Evolutionary conservation across 2,113 vertebrate species (phyloP).

Genomic region (Alligator sinensis): DNA sequence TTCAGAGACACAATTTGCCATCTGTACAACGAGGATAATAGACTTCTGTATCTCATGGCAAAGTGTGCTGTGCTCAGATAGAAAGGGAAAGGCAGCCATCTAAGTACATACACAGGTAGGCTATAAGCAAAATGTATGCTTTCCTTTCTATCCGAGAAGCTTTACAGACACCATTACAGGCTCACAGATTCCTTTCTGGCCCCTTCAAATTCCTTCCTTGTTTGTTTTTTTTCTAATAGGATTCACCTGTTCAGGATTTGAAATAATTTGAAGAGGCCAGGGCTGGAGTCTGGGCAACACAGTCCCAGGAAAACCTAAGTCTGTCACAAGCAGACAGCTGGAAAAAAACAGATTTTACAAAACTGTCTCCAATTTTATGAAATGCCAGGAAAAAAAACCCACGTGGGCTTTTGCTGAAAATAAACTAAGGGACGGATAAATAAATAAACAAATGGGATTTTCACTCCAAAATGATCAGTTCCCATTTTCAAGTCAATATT

Average conservation of each 20-base stretch:
- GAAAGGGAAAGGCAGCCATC: neutral
- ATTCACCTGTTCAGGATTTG: neutral
- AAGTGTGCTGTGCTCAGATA: neutral
- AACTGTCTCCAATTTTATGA: neutral
- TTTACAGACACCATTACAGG: neutral
- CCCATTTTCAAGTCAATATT: neutral
- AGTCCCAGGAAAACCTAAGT: neutral
- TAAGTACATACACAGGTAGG: neutral
- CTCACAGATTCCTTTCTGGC: neutral
- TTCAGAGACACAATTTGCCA: neutral
- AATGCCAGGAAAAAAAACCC: neutral
- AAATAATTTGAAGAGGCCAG: neutral
- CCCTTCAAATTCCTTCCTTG: neutral
- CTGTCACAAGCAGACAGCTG: neutral
- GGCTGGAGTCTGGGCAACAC: neutral
- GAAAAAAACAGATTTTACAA: neutral
- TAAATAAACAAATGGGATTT: neutral
- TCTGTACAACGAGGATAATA: neutral
- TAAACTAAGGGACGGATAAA: neutral
- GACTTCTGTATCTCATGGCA: neutral
- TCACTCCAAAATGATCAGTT: neutral
- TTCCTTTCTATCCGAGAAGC: neutral
- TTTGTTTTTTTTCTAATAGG: neutral
- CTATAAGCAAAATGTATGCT: neutral
- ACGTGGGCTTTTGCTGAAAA: neutral